Percentiles rank a stretch among this genome's conserved stretches.
These are phyloP conservation scores for Metridium senile DNA, from an alignment of 92 coral and sea anemone species.

Conservation along the genomic window DNA sequence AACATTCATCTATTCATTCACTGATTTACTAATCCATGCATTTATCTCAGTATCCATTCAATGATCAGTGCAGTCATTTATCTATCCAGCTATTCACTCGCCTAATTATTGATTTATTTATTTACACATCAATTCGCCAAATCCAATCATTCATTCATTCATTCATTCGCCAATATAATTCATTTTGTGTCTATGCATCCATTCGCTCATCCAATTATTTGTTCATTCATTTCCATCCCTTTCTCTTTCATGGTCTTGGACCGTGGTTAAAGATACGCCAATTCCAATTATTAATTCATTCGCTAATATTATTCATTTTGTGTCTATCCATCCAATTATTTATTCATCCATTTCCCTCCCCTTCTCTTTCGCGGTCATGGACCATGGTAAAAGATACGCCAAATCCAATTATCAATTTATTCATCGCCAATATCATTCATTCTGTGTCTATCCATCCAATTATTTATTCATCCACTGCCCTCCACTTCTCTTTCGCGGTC, in stretches of 20 bases:
- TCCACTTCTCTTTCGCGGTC: background rate
- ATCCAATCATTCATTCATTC: background rate
- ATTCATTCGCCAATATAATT: background rate
- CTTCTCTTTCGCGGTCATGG: background rate
- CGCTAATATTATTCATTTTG: too few species aligned
- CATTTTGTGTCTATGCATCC: background rate
- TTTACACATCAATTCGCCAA: background rate
- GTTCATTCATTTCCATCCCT: too few species aligned
- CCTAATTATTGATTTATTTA: too few species aligned
- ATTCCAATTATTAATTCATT: too few species aligned
- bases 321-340: too few species aligned
- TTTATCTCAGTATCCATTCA: background rate
- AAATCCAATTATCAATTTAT: too few species aligned
- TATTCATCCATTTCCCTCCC: background rate
- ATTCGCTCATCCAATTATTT: too few species aligned
- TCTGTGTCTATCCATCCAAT: too few species aligned
- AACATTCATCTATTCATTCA: background rate
- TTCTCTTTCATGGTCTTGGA: too few species aligned
- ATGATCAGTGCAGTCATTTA: background rate
- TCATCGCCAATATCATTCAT: too few species aligned
- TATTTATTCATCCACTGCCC: background rate
- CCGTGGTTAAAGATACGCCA: too few species aligned
- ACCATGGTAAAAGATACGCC: too few species aligned
- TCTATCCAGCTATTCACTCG: background rate
- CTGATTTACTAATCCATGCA: background rate